phyloP scores from a whole-genome alignment of 2,888 invertebrate genomes.

The Drosophila antonietae region DNA sequence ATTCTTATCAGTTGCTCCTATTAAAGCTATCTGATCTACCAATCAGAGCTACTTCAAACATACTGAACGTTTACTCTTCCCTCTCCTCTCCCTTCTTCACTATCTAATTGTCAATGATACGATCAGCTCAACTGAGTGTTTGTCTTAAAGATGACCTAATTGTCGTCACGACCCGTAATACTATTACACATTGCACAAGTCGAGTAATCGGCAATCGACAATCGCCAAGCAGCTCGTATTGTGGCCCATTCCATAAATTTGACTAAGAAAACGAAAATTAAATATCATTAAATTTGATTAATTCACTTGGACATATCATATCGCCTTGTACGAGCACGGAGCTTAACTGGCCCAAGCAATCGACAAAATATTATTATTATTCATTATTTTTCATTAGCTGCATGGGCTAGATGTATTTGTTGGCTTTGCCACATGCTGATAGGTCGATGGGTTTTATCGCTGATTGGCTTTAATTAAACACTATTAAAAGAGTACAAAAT shows the following conservation, averaged over 20 bases:
- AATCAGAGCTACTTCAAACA: not conserved
- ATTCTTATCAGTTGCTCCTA: not conserved
- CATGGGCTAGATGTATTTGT: slow-evolving; percentile 39
- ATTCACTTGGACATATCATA: slow-evolving; percentile 69
- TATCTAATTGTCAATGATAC: slow-evolving; percentile 8
- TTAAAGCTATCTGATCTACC: slow-evolving; percentile 8
- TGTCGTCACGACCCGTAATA: slow-evolving; percentile 27
- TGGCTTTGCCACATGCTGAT: slow-evolving; percentile 70
- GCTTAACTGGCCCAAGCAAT: slow-evolving; percentile 25
- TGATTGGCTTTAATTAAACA: slow-evolving; percentile 81
- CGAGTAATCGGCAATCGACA: slow-evolving; percentile 28
- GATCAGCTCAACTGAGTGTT: slow-evolving; percentile 23
- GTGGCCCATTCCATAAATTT: slow-evolving; percentile 23
- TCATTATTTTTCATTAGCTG: slow-evolving; percentile 62
- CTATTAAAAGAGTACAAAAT: slow-evolving; percentile 71
- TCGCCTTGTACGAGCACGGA: slow-evolving; percentile 43
- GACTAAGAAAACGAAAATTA: slow-evolving; percentile 59
- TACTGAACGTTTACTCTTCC: too few species aligned
- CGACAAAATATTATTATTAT: slow-evolving; percentile 39
- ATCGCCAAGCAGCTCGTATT: slow-evolving; percentile 6
- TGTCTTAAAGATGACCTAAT: slow-evolving; percentile 43
- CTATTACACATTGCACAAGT: slow-evolving; percentile 55
- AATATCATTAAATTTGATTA: slow-evolving; percentile 80
- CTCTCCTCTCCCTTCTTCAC: too few species aligned
- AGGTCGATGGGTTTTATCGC: slow-evolving; percentile 62